Base-by-base conservation (phyloP, 2,888 invertebrate genomes). In the Eucera pruinosa region DNA sequence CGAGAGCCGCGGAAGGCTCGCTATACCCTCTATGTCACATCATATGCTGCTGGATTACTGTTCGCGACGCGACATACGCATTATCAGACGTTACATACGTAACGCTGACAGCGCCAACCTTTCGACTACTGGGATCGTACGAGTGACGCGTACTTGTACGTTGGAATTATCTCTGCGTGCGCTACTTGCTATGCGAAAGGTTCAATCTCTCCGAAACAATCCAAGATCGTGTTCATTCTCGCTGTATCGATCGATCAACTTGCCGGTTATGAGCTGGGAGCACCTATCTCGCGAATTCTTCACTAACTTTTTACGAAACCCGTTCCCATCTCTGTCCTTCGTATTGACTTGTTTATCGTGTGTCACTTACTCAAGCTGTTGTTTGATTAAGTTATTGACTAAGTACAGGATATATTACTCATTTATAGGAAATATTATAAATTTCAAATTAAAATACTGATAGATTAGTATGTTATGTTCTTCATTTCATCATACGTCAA, bases 41-140 rank as follows among this genome's bases (percentile, higher is more conserved):
- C 90, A 88, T 89, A 87, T 87, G 88, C 86, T 87, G 86, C 73
- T 84, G 85, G 83, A 88, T 89, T 88, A 89, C 78, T 84, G 81
- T 79, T 82, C 70, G 77, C 33, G 55, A 45, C 30, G 50, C 50
- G 54, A 64, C 54, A 65, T 45, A 50, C 25, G 55, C 48, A 48
- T 54, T 45, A 23, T 61, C 58, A 11, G 39, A 47, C 64, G 47
- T 39, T 20, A 47, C 25, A 25, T 36, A 27, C 50, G 67, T 55
- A 36, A 58, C 52, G 57, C 30, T n/a, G n/a, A 27, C 36, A 54
- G 75, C 55, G 54, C 58, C 11, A 58, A 52, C 54, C 23, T 23
- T 65, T 47, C 30, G 30, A 41, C 27, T 72, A 55, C 11, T 30
- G 20, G 0, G 30, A 1, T 52, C 36, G 13, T 30, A 20, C 25